Conservation (phyloP, 2,888 invertebrate species). For the Cryptophagus acutangulus region DNA sequence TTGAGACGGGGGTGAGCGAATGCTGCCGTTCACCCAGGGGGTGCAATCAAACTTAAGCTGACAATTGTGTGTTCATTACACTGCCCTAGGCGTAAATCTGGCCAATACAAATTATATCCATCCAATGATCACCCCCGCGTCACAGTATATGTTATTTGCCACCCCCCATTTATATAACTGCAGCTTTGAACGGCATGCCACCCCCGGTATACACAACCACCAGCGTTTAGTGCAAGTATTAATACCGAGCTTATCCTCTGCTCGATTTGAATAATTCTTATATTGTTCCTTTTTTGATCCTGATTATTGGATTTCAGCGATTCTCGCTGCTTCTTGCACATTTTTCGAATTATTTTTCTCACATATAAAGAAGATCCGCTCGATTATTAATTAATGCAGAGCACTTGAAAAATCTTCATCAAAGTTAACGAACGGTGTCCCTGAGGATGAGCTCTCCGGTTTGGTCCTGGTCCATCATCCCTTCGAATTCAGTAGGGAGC, state of each 20-base stretch:
- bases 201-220: constrained; percentile 26
- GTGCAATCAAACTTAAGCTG: constrained; percentile 50
- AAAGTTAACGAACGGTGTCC: too few species aligned
- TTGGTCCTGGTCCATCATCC: too few species aligned
- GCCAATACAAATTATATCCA: constrained; percentile 51
- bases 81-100: constrained; percentile 49
- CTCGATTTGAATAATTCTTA: too few species aligned
- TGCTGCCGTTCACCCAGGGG: constrained; percentile 34
- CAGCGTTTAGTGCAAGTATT: constrained; percentile 33
- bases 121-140: constrained; percentile 36
- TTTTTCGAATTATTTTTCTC: too few species aligned
- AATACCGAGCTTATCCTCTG: constrained; percentile 32
- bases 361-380: too few species aligned
- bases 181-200: constrained; percentile 1
- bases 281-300: too few species aligned
- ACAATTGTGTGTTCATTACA: constrained; percentile 51
- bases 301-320: too few species aligned
- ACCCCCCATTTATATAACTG: constrained; percentile 16
- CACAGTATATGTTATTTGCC: constrained; percentile 14
- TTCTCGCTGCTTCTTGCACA: too few species aligned
- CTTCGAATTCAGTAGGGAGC: too few species aligned
- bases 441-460: too few species aligned
- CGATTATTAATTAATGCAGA: too few species aligned
- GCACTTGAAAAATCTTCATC: too few species aligned
- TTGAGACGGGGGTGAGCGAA: constrained; percentile 25